These are phyloP conservation scores for Dasysyrphus albostriatus DNA, from an alignment of 2,888 invertebrate genomes.

Conservation along the genomic window DNA sequence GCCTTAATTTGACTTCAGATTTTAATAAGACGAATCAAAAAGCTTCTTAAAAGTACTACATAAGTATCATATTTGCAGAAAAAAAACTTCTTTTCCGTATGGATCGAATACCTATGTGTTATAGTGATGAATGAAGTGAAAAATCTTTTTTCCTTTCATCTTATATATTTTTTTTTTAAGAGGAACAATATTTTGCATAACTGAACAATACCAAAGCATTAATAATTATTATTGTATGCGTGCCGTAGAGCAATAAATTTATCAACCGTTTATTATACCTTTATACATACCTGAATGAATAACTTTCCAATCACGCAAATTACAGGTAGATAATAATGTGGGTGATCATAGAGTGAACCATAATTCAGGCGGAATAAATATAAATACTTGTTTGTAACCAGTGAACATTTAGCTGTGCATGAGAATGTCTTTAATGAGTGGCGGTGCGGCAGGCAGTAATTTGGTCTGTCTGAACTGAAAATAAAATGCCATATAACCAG, in stretches of 20 bases:
- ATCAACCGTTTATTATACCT: constrained; percentile 5
- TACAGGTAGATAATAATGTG: neutral
- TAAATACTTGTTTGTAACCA: neutral
- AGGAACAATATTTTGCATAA: neutral
- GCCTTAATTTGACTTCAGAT: too few species aligned
- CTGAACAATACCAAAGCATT: neutral
- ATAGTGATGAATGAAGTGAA: too few species aligned
- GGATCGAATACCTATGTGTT: too few species aligned
- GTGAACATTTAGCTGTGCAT: neutral
- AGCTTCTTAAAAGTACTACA: too few species aligned
- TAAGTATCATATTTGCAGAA: too few species aligned
- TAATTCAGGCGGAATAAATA: constrained; percentile 19
- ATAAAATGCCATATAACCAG: neutral
- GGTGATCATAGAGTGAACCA: constrained; percentile 11
- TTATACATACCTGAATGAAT: neutral
- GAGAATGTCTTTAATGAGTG: neutral
- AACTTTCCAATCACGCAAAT: constrained; percentile 24
- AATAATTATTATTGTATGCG: constrained; percentile 1
- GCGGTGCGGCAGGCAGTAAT: neutral
- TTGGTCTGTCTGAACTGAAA: constrained; percentile 1
- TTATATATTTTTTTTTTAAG: too few species aligned
- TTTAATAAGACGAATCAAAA: too few species aligned
- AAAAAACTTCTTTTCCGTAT: too few species aligned
- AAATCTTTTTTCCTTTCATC: too few species aligned
- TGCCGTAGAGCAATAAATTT: constrained; percentile 8